Percentiles rank a stretch among this genome's conserved stretches.
Conservation (phyloP, 2,113 vertebrate genomes). For the Nothobranchius kuhntae region DNA sequence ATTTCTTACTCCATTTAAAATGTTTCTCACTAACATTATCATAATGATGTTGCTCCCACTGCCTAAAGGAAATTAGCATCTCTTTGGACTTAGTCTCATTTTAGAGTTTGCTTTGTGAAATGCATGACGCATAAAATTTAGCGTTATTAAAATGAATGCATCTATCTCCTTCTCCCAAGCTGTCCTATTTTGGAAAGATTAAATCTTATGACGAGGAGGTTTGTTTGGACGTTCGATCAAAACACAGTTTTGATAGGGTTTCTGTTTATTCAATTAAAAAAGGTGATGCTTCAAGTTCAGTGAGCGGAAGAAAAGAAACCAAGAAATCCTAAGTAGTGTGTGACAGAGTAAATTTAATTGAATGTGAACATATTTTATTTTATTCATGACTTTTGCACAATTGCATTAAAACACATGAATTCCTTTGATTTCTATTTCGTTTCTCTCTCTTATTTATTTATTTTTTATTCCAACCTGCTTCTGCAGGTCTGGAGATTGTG, state of each 20-base stretch:
- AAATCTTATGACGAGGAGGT: too few relatives aligned
- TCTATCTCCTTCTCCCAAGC: not conserved
- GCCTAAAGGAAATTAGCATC: slow-evolving; percentile 2
- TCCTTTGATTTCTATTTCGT: not conserved
- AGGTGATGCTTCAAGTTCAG: not conserved
- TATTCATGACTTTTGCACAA: too few relatives aligned
- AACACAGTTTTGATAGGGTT: not conserved
- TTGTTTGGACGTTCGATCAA: too few relatives aligned
- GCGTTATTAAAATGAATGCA: not conserved
- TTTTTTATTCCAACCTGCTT: slow-evolving; percentile 1
- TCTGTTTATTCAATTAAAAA: not conserved
- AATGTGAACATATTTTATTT: not conserved
- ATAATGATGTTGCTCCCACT: not conserved
- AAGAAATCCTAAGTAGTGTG: too few relatives aligned
- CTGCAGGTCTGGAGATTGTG: slow-evolving; percentile 7
- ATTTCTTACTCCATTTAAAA: not conserved
- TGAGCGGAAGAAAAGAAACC: too few relatives aligned
- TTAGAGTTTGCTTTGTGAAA: not conserved
- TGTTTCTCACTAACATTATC: not conserved
- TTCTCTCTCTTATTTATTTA: not conserved
- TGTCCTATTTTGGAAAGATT: not conserved
- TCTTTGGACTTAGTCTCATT: not conserved
- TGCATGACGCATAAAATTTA: not conserved
- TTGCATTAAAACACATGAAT: too few relatives aligned
- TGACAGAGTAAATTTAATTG: not conserved